Conservation (phyloP, 2,113 vertebrate genomes). For the Tragelaphus strepsiceros region DNA sequence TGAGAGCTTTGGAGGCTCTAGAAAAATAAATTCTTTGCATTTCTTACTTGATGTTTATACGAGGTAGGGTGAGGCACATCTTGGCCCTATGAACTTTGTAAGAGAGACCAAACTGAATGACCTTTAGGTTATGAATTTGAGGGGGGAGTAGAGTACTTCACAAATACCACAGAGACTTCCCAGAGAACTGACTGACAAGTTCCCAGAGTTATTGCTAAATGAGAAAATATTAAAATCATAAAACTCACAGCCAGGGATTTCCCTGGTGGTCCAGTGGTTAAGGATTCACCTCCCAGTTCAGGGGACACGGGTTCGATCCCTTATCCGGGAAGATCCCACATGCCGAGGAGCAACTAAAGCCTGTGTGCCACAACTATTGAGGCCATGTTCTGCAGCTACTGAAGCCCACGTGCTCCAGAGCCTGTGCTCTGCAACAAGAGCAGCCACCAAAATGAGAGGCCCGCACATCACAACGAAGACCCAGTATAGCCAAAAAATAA, state of each 20-base stretch:
- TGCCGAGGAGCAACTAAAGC: background rate
- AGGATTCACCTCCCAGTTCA: background rate
- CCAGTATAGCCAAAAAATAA: background rate
- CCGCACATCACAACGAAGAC: background rate
- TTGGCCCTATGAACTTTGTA: background rate
- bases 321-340: background rate
- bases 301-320: background rate
- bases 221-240: background rate
- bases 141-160: background rate
- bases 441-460: background rate
- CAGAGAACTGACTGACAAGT: background rate
- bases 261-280: background rate
- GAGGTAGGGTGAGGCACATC: background rate
- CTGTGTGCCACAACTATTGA: background rate
- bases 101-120: background rate
- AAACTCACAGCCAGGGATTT: background rate
- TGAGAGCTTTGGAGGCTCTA: background rate
- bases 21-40: background rate
- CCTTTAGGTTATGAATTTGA: background rate
- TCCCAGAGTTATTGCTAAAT: background rate
- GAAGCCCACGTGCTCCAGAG: background rate
- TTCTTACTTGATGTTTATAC: background rate
- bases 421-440: background rate
- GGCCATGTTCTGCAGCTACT: background rate
- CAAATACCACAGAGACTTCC: background rate